A percentile compares a stretch with the other conserved stretches of the same genome.
phyloP scores from a whole-genome alignment of 2,888 invertebrate genomes.

The Palloptera scutellata region DNA sequence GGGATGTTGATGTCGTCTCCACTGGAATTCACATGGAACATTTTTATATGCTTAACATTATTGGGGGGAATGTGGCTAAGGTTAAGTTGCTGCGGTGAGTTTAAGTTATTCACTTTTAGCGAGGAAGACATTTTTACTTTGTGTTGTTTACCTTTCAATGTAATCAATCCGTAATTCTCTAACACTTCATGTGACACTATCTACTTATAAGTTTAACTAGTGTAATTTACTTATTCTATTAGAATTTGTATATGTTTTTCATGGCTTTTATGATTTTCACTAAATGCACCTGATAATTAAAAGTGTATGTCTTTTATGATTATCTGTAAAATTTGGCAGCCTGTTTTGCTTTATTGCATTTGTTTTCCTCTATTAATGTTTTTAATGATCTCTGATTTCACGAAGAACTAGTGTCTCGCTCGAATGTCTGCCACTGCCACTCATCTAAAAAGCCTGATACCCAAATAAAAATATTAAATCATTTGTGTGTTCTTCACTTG shows the following conservation, averaged over 20 bases:
- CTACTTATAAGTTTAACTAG: conserved; percentile 3
- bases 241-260: conserved; percentile 24
- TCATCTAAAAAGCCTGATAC: no score
- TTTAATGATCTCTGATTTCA: no score
- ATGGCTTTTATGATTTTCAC: background rate
- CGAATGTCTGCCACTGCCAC: no score
- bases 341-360: conserved; percentile 3
- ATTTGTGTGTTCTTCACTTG: no score
- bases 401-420: no score
- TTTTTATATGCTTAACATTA: conserved; percentile 35
- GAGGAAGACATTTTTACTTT: conserved; percentile 48
- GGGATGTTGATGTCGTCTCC: conserved; percentile 9
- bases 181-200: conserved; percentile 35
- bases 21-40: conserved; percentile 32
- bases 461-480: no score
- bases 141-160: conserved; percentile 6
- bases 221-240: conserved; percentile 23
- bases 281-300: no score
- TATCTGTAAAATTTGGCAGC: conserved; percentile 10
- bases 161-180: conserved; percentile 16
- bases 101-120: conserved; percentile 47
- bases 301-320: no score
- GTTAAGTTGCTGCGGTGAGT: conserved; percentile 22
- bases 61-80: conserved; percentile 42
- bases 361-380: no score